Evolutionary conservation across 2,797 vertebrate species (phyloP).

Genomic region (Gymnopithys bicolor): DNA sequence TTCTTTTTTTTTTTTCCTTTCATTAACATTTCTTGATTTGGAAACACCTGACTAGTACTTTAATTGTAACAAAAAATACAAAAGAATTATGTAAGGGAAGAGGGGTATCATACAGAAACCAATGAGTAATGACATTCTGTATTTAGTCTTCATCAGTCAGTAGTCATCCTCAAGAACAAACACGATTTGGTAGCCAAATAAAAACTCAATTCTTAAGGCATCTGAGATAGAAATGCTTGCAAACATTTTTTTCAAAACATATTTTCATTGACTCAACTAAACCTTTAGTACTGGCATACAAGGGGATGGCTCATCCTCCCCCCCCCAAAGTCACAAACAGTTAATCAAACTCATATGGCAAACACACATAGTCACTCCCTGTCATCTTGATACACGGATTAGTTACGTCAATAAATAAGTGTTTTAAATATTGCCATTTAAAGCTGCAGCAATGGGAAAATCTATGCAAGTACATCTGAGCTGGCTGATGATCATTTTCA

Average conservation of each 20-base stretch:
- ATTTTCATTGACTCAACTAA: not conserved
- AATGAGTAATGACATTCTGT: not conserved
- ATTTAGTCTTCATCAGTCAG: not conserved
- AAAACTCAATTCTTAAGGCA: not conserved
- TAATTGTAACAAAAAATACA: not conserved
- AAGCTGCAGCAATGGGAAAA: not conserved
- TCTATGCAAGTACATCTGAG: not conserved
- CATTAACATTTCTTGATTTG: not conserved
- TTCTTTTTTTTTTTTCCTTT: not conserved
- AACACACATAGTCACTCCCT: not conserved
- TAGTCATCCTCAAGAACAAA: not conserved
- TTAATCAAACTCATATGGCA: not conserved
- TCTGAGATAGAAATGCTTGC: not conserved
- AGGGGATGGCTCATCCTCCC: not conserved
- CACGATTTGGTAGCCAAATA: not conserved
- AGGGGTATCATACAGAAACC: not conserved
- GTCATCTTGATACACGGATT: not conserved
- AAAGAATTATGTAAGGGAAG: not conserved
- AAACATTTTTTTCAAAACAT: not conserved
- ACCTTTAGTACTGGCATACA: not conserved
- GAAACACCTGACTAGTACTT: not conserved
- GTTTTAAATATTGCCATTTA: not conserved
- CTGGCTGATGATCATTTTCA: not conserved
- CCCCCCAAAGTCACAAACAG: not conserved
- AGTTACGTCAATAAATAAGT: not conserved